These are phyloP conservation scores for Noctua fimbriata DNA, from an alignment of 2,888 invertebrate genomes.

Conservation along the genomic window DNA sequence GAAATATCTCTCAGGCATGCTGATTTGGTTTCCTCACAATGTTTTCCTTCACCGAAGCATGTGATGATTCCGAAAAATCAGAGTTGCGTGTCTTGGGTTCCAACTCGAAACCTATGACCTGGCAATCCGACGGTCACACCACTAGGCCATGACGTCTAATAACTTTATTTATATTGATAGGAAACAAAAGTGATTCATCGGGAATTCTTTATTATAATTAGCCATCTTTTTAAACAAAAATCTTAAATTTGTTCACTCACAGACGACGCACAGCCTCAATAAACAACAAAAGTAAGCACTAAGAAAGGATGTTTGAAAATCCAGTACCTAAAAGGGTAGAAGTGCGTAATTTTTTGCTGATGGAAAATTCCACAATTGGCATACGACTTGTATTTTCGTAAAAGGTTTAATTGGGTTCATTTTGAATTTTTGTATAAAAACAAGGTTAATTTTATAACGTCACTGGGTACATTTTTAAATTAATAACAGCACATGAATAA, in stretches of 20 bases:
- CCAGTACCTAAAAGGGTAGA: neutral
- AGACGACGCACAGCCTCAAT: neutral
- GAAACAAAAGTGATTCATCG: neutral
- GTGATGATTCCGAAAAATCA: too few species aligned
- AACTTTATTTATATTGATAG: neutral
- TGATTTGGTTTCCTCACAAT: too few species aligned
- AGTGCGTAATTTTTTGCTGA: neutral
- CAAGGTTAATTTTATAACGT: neutral
- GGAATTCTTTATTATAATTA: neutral
- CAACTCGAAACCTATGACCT: too few species aligned
- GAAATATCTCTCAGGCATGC: too few species aligned
- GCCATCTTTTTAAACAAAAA: neutral
- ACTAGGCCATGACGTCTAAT: too few species aligned
- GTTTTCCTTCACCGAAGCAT: too few species aligned
- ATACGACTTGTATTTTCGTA: neutral
- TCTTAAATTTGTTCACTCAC: neutral
- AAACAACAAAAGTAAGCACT: neutral
- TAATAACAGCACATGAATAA: constrained; percentile 37
- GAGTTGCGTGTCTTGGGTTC: too few species aligned
- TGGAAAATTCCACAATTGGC: neutral
- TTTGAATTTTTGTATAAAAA: neutral
- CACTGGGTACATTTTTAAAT: constrained; percentile 13
- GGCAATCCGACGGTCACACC: too few species aligned
- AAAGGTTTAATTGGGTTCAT: neutral
- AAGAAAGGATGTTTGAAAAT: neutral